phyloP scores from a whole-genome alignment of 2,888 invertebrate genomes.

The Dyspetes luteomarginatus region DNA sequence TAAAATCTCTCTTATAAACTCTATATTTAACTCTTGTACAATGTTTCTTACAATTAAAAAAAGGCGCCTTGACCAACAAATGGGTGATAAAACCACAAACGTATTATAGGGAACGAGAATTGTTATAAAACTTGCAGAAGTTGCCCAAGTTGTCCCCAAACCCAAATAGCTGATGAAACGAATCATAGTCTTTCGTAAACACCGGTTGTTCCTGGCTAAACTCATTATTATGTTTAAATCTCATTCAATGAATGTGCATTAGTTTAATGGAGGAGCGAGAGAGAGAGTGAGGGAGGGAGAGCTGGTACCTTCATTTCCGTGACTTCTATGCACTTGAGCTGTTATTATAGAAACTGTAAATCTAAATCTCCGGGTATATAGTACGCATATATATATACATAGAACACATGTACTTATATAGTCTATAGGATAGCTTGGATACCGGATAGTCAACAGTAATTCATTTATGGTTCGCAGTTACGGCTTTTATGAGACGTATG shows the following conservation, averaged over 20 bases:
- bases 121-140: not conserved
- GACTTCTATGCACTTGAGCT: constrained; percentile 30
- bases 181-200: not conserved
- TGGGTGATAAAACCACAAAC: not conserved
- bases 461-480: constrained; percentile 33
- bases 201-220: constrained; percentile 10
- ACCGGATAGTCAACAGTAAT: constrained; percentile 18
- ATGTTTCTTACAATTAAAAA: too few relatives aligned
- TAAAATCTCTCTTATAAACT: too few relatives aligned
- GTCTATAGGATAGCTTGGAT: too few relatives aligned
- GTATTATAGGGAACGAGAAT: not conserved
- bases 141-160: not conserved
- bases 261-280: constrained; percentile 13
- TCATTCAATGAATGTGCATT: constrained; percentile 41
- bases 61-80: too few relatives aligned
- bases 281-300: not conserved
- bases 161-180: not conserved
- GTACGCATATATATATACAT: constrained; percentile 6
- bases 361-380: constrained; percentile 33
- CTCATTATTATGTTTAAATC: constrained; percentile 44
- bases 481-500: not conserved
- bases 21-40: too few relatives aligned
- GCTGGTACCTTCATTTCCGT: constrained; percentile 33
- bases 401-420: too few relatives aligned
- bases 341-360: constrained; percentile 49